Percentiles rank a stretch among this genome's conserved stretches.
phyloP scores from a whole-genome alignment of 2,113 vertebrate genomes.

The Saccopteryx leptura region DNA sequence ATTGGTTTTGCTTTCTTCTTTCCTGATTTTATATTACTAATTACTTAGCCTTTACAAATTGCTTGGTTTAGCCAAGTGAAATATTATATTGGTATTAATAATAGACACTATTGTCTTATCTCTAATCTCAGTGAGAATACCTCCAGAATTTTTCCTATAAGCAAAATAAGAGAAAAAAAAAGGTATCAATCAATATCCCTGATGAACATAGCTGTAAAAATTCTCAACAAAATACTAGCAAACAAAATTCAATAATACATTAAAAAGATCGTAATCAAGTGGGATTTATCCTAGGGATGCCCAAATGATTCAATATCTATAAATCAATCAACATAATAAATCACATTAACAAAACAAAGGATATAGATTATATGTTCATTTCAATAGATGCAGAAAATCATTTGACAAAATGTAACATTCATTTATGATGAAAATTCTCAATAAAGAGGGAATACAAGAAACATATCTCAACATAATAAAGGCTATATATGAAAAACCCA shows the following conservation, averaged over 20 bases:
- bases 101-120: not conserved
- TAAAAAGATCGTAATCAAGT: not conserved
- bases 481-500: not conserved
- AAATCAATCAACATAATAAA: not conserved
- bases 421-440: not conserved
- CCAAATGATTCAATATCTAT: not conserved
- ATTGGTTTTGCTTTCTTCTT: not conserved
- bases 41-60: not conserved
- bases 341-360: not conserved
- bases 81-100: not conserved
- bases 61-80: not conserved
- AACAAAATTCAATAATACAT: not conserved
- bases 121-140: constrained; percentile 24
- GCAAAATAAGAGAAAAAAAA: not conserved
- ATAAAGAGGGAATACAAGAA: not conserved
- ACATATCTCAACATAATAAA: not conserved
- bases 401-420: not conserved
- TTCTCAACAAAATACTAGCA: not conserved
- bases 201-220: not conserved
- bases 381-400: not conserved
- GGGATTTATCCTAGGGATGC: not conserved
- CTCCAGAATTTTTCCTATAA: not conserved
- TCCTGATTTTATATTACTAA: not conserved
- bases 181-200: not conserved
- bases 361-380: not conserved